phyloP scores from a whole-genome alignment of 2,113 vertebrate species.

The Eulemur rufifrons region DNA sequence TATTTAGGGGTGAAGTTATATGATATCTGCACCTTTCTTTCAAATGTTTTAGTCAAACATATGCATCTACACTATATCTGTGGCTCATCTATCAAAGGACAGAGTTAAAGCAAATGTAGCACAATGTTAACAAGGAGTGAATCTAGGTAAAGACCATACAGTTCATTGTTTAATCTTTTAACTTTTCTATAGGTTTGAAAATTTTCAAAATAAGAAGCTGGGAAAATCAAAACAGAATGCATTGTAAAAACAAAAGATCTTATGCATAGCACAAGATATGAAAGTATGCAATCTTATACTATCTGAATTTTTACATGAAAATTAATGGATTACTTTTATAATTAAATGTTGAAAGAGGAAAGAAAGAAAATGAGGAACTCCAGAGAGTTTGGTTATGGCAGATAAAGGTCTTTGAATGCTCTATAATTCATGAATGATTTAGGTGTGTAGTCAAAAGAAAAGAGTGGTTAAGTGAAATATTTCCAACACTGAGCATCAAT shows the following conservation, averaged over 20 bases:
- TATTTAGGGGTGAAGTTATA: not conserved
- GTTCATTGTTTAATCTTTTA: not conserved
- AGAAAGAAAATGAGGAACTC: not conserved
- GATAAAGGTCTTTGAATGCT: not conserved
- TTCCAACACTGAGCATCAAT: not conserved
- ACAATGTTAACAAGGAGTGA: not conserved
- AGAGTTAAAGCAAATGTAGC: not conserved
- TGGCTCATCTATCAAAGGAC: not conserved
- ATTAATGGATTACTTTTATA: slow-evolving; percentile 8
- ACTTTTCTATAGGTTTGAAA: not conserved
- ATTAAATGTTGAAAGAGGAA: not conserved
- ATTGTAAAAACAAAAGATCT: not conserved
- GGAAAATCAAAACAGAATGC: not conserved
- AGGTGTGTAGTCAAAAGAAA: not conserved
- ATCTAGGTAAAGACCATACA: not conserved
- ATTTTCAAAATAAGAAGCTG: not conserved
- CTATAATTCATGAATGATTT: not conserved
- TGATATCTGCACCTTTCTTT: not conserved
- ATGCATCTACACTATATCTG: not conserved
- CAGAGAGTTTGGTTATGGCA: not conserved
- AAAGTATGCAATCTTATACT: not conserved
- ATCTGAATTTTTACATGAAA: not conserved
- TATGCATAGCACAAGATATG: not conserved
- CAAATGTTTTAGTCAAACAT: not conserved
- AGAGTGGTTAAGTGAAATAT: not conserved